Conservation (phyloP, 2,113 vertebrate genomes). For the Thomomys bottae region DNA sequence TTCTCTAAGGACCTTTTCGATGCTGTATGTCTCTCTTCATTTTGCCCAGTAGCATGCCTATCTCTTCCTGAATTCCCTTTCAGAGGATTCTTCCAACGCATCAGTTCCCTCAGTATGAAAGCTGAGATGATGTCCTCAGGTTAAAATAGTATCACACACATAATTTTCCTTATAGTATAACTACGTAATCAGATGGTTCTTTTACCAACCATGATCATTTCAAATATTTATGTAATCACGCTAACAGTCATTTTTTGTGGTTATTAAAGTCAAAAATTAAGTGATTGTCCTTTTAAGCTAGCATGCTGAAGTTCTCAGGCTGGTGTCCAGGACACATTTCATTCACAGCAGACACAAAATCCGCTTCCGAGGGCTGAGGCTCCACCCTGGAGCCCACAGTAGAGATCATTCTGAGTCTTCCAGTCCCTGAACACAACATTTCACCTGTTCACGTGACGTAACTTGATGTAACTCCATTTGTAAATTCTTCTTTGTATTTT, state of each 20-base stretch:
- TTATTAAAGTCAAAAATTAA: conserved; percentile 25
- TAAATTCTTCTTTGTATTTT: too few species aligned
- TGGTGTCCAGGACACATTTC: not conserved
- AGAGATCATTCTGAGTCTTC: too few species aligned
- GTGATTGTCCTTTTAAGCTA: not conserved
- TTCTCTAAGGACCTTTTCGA: conserved; percentile 45
- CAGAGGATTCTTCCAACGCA: not conserved
- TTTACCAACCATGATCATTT: not conserved
- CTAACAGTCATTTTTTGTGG: not conserved
- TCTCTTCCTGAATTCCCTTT: conserved; percentile 42
- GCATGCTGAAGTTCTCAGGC: not conserved
- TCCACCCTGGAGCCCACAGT: not conserved
- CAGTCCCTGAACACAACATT: too few species aligned
- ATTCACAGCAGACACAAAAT: not conserved
- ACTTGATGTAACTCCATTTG: too few species aligned
- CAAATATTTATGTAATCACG: not conserved
- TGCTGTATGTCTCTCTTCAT: conserved; percentile 16
- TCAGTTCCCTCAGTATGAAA: conserved; percentile 40
- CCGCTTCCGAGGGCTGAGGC: not conserved
- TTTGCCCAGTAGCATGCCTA: not conserved
- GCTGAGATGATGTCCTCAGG: conserved; percentile 36
- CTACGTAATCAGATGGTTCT: not conserved
- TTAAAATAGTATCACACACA: not conserved
- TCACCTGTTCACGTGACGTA: too few species aligned
- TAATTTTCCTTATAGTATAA: not conserved